These are phyloP conservation scores for Dinoponera quadriceps DNA, from an alignment of 1,140 invertebrate species.

Conservation along the genomic window DNA sequence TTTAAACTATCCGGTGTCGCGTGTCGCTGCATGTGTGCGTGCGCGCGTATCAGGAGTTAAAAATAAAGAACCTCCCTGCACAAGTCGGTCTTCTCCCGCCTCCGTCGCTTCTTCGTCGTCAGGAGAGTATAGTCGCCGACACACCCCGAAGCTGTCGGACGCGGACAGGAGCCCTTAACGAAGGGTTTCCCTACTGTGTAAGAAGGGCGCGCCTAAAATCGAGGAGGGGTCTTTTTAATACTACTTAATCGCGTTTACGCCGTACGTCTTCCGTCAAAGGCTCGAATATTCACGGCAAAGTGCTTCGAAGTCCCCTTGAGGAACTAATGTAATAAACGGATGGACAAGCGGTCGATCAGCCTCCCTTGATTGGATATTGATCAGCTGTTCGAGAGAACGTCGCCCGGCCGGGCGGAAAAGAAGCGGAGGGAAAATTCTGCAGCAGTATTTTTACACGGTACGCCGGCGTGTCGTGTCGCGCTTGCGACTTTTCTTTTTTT, in stretches of 20 bases:
- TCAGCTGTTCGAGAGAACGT: conserved; percentile 45
- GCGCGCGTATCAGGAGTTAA: neutral
- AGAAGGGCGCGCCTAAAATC: conserved; percentile 49
- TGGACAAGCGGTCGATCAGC: conserved; percentile 63
- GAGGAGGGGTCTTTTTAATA: conserved; percentile 56
- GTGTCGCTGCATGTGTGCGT: neutral
- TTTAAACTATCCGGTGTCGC: no score
- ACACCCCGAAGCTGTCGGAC: conserved; percentile 36
- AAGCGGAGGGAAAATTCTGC: conserved; percentile 28
- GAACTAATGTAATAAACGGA: conserved; percentile 70
- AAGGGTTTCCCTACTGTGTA: conserved; percentile 27
- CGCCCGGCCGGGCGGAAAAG: conserved; percentile 25
- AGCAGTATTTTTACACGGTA: conserved; percentile 29
- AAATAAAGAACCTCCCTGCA: neutral
- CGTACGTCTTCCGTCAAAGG: conserved; percentile 40
- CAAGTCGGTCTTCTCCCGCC: neutral
- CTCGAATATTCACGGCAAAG: conserved; percentile 67
- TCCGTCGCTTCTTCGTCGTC: neutral
- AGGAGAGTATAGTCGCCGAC: conserved; percentile 42
- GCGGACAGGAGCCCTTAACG: conserved; percentile 21
- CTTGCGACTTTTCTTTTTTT: conserved; percentile 14
- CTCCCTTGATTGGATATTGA: conserved; percentile 54
- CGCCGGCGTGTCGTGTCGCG: neutral
- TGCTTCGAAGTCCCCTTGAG: conserved; percentile 64
- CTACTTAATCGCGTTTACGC: conserved; percentile 59